A percentile compares a stretch with the other conserved stretches of the same genome.
Evolutionary conservation across 2,888 invertebrate species (phyloP).

Genomic region (Cinara cedri): DNA sequence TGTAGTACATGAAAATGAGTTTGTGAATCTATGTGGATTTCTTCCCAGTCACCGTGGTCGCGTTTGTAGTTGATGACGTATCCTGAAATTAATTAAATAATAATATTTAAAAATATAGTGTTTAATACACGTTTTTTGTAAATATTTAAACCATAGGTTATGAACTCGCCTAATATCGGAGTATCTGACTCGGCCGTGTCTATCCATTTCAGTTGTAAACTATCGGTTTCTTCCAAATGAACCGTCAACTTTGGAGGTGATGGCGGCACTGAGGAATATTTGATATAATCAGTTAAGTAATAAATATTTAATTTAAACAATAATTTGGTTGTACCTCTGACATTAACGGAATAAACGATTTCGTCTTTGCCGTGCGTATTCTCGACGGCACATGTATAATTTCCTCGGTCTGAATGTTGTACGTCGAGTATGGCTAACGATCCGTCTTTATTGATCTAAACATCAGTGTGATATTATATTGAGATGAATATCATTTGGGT

Average conservation of each 20-base stretch:
- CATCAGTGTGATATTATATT: neutral
- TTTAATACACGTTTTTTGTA: neutral
- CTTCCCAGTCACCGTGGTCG: constrained; percentile 91
- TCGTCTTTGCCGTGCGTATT: constrained; percentile 84
- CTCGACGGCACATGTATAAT: constrained; percentile 87
- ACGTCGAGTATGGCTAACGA: constrained; percentile 78
- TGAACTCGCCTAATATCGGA: constrained; percentile 69
- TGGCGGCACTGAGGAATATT: constrained; percentile 73
- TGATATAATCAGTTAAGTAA: no score
- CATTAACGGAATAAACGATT: constrained; percentile 76
- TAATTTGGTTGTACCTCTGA: constrained; percentile 64
- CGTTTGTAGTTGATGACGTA: constrained; percentile 90
- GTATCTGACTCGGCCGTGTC: constrained; percentile 83
- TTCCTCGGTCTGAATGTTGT: constrained; percentile 83
- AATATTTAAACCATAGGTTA: no score
- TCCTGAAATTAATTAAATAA: constrained; percentile 64
- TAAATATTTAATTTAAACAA: neutral
- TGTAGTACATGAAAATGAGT: constrained; percentile 76
- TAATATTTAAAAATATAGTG: neutral
- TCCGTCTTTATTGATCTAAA: constrained; percentile 65
- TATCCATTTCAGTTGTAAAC: constrained; percentile 80
- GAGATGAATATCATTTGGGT: neutral
- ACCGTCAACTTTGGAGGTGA: constrained; percentile 83
- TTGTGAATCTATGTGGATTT: constrained; percentile 82
- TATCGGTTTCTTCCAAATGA: constrained; percentile 81